A percentile compares a stretch with the other conserved stretches of the same genome.
These are phyloP conservation scores for Sebastes steindachneri DNA, from an alignment of 2,797 vertebrate species.

Conservation along the genomic window DNA sequence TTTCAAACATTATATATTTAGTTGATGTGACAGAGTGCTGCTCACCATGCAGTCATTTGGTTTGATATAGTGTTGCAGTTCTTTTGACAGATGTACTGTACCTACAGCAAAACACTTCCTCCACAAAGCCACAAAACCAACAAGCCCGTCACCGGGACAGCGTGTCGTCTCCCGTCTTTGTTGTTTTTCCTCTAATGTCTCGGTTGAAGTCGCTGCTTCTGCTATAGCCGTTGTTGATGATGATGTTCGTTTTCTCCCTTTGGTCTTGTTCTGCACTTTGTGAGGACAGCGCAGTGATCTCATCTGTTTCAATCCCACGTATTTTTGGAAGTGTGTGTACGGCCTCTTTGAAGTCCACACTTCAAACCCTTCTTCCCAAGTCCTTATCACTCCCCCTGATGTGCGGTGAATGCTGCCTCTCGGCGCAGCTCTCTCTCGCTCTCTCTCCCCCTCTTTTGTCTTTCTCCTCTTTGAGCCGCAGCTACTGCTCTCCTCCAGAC, in stretches of 20 bases:
- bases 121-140: constrained; percentile 32
- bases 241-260: constrained; percentile 68
- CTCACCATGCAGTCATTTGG: constrained; percentile 7
- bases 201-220: constrained; percentile 18
- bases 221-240: constrained; percentile 39
- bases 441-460: constrained; percentile 64
- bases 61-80: constrained; percentile 47
- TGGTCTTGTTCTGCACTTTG: constrained; percentile 72
- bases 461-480: constrained; percentile 66
- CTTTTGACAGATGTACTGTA: constrained; percentile 57
- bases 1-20: constrained; percentile 56
- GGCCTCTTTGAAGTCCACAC: constrained; percentile 78
- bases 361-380: constrained; percentile 78
- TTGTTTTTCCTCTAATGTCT: constrained; percentile 58
- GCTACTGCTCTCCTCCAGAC: constrained; percentile 66
- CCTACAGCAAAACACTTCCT: constrained; percentile 41
- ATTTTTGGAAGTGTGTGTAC: constrained; percentile 71
- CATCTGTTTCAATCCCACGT: constrained; percentile 76
- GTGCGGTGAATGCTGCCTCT: constrained; percentile 78
- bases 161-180: constrained; percentile 57
- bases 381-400: constrained; percentile 80
- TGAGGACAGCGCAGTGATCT: constrained; percentile 71
- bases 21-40: constrained; percentile 49
- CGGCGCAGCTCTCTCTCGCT: constrained; percentile 32
- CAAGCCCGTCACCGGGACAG: constrained; percentile 55